Evolutionary conservation across 1,140 invertebrate genomes (phyloP).

Genomic region (Planococcus citri): DNA sequence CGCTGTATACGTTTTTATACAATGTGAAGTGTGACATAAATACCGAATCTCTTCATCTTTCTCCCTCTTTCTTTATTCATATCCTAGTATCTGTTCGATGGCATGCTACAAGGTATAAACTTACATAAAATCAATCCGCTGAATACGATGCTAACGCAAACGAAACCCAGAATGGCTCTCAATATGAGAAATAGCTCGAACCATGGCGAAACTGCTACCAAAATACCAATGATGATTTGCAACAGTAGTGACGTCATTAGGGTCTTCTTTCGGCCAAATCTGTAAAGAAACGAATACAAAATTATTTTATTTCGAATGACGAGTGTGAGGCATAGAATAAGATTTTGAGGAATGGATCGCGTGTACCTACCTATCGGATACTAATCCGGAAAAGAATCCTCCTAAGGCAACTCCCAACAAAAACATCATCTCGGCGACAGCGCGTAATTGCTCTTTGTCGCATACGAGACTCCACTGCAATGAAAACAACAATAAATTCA

Average conservation of each 20-base stretch:
- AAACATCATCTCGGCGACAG: constrained; percentile 54
- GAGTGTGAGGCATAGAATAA: too few relatives aligned
- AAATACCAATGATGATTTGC: constrained; percentile 46
- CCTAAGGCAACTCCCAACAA: constrained; percentile 52
- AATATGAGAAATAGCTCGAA: constrained; percentile 50
- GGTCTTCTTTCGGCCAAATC: constrained; percentile 61
- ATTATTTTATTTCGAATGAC: neutral
- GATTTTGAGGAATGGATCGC: too few relatives aligned
- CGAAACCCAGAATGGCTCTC: constrained; percentile 48
- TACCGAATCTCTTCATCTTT: too few relatives aligned
- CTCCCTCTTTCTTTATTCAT: too few relatives aligned
- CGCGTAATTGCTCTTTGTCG: constrained; percentile 45
- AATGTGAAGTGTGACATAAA: too few relatives aligned
- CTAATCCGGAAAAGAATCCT: constrained; percentile 51
- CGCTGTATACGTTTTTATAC: too few relatives aligned
- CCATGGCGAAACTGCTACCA: constrained; percentile 47
- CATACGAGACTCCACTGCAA: constrained; percentile 53
- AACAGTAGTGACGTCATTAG: constrained; percentile 52
- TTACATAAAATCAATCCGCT: constrained; percentile 50
- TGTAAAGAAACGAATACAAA: constrained; percentile 29
- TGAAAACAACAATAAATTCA: constrained; percentile 27
- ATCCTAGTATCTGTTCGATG: too few relatives aligned
- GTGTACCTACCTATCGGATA: constrained; percentile 44
- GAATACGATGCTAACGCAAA: constrained; percentile 57
- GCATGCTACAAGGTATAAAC: too few relatives aligned